These are phyloP conservation scores for Gasterosteus nipponicus DNA, from an alignment of 2,113 vertebrate genomes.

Conservation along the genomic window DNA sequence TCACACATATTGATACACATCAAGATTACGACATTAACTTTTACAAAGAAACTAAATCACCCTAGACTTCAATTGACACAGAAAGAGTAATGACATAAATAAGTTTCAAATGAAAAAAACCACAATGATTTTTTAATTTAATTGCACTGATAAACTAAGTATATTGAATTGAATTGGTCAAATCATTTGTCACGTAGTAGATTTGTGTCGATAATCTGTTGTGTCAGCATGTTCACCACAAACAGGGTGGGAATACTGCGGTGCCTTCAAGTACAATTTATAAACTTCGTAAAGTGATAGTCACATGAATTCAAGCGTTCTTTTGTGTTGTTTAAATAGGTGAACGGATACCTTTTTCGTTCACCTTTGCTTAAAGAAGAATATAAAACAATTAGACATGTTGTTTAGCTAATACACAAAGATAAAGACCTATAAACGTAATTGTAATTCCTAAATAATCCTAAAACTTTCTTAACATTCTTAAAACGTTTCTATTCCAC, in stretches of 20 bases:
- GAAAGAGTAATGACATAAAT: neutral
- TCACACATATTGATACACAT: neutral
- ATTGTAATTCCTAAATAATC: neutral
- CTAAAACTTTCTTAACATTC: neutral
- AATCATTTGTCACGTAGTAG: neutral
- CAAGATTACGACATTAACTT: neutral
- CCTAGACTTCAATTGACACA: neutral
- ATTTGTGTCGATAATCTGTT: neutral
- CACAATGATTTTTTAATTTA: neutral
- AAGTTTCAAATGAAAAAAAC: neutral
- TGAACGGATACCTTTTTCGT: neutral
- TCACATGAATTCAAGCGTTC: neutral
- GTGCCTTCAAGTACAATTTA: neutral
- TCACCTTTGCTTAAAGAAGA: neutral
- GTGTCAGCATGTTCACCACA: constrained; percentile 36
- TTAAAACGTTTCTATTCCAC: neutral
- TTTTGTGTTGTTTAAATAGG: neutral
- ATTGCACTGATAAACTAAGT: neutral
- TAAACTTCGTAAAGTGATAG: neutral
- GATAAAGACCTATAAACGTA: neutral
- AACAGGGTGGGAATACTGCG: constrained; percentile 1
- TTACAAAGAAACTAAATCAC: neutral
- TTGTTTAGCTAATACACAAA: neutral
- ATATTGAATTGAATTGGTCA: neutral
- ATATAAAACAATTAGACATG: neutral